Base-by-base conservation (phyloP, 2,888 invertebrate genomes). In the Bombylius discolor region DNA sequence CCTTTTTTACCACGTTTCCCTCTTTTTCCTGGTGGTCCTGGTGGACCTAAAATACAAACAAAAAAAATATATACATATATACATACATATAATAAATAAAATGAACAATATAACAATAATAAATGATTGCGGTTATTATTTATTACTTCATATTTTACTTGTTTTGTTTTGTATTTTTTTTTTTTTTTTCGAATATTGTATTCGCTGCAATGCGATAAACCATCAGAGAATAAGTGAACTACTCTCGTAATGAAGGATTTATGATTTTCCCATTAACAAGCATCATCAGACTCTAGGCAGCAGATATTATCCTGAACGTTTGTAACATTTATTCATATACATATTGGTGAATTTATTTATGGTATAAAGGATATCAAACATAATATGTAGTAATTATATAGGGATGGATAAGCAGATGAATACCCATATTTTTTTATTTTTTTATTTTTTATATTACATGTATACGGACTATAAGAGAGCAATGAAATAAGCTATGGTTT, bases 1-100 rank as follows among this genome's bases (percentile, higher is more conserved):
- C 93, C 93, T 70, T 89, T 90, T 76, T 89, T 90, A 64, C 92
- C 93, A 69, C 89, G 88, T 73, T 89, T 86, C 65, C 92, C 92
- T 68, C 89, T 79, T 74, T 91, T 92, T 62, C 92, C 92, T 13
- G 88, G 85, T 49, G 88, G 85, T 51, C 92, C 92, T 57, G 87
- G 84, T 31, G 87, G 87, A 64, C 90, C 90, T 80, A 83, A 58
- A 77, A 56, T 56, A 36, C 23, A 39, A 33, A 54, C 32, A 54
- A 54, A 49, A 45, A 44, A n/a, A n/a, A n/a, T n/a, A n/a, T n/a
- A n/a, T n/a, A n/a, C n/a, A n/a, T n/a, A n/a, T n/a, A n/a, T n/a
- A n/a, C n/a, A n/a, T n/a, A n/a, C 9, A 44, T 44, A 44, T 44
- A 36, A 36, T 9, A 23, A 23, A 36, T 36, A 36, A 36, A 42